Conservation (phyloP, 2,797 vertebrate genomes). For the Sphenopsis melanotis region DNA sequence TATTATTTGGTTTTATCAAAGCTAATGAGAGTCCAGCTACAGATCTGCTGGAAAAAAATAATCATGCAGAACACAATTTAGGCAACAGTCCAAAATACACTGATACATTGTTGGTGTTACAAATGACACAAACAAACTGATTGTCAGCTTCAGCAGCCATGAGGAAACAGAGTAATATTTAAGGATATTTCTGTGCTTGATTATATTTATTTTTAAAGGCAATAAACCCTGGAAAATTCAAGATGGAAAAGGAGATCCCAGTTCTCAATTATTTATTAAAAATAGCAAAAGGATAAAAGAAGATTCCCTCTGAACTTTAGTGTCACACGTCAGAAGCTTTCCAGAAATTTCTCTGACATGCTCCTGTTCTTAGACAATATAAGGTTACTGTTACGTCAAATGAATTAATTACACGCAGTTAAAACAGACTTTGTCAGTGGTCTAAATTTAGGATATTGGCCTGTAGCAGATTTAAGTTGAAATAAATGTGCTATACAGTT, state of each 20-base stretch:
- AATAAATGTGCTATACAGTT: neutral
- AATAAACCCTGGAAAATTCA: neutral
- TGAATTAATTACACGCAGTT: neutral
- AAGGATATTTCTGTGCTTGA: neutral
- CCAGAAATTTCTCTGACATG: neutral
- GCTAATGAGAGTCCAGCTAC: neutral
- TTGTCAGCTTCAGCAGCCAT: neutral
- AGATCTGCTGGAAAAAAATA: neutral
- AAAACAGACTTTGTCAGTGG: neutral
- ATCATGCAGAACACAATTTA: neutral
- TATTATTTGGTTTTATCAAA: neutral
- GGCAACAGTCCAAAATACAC: neutral
- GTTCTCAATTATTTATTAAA: neutral
- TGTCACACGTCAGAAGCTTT: neutral
- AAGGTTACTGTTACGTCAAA: neutral
- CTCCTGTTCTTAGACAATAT: neutral
- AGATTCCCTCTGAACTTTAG: neutral
- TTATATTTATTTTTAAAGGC: neutral
- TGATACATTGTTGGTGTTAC: neutral
- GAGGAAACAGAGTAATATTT: neutral
- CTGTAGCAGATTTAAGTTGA: neutral
- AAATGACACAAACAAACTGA: neutral
- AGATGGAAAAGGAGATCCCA: neutral
- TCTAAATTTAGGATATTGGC: slow-evolving; percentile 10
- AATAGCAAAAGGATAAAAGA: neutral